Evolutionary conservation across 2,797 vertebrate species (phyloP), one percentile per base, ranked within the genome.

Genomic region (Manis pentadactyla): DNA sequence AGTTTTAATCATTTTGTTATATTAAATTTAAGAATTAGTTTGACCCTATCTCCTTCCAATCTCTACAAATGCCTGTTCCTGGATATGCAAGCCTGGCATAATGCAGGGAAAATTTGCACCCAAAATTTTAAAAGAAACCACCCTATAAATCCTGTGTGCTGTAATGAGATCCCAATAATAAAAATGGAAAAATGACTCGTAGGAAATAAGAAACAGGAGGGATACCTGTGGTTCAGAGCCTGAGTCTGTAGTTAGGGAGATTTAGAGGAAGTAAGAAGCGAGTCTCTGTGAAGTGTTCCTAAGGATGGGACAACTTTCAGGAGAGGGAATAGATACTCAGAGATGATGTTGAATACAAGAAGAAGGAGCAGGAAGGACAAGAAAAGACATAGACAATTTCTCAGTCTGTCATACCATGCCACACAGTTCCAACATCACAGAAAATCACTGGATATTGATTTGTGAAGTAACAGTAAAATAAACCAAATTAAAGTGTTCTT

Each of bases 1-100:
- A 19, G 11, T 85, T 91, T 85, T 83, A 59, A 86, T 63, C 1
- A 57, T 82, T 95, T 74, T 19, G 23, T 92, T 68, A 95, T 64
- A n/a, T 46, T 78, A 89, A 39, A 74, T 79, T 39, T 93, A 55
- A 73, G 46, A 90, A 90, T 78, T 42, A 57, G 34, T 87, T 87
- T 90, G 51, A 25, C 23, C 13, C 4, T 78, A 53, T 64, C 37
- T 63, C n/a, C 3, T 68, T n/a, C 14, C 18, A 51, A 9, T 10
- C 37, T 86, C 23, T 49, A 68, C 8, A 82, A 94, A 83, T 39
- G 14, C 34, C 1, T 82, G 2, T 83, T 42, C 68, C 21, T 63
- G 1, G 79, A 39, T 64, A 42, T 57, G 49, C 15, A 89, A 74
- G 12, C 15, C 14, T 68, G 29, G 14, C 75, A 95, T 87, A 74